Percentiles rank a stretch among this genome's conserved stretches.
Evolutionary conservation across 2,113 vertebrate species (phyloP).

Genomic region (Empidonax alnorum): DNA sequence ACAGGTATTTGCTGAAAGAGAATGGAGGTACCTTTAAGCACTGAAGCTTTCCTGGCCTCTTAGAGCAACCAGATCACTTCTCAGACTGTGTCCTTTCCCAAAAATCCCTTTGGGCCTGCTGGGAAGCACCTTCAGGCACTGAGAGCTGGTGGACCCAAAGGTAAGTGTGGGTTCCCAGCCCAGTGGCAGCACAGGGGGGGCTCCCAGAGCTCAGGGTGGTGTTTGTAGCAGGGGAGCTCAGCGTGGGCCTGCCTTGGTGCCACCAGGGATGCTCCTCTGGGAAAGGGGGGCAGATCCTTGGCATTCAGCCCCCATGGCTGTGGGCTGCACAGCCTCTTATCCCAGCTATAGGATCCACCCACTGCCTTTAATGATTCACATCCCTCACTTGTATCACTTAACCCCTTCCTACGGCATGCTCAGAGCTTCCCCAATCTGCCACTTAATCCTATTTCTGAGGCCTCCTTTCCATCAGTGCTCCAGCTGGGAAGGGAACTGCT

Average conservation of each 20-base stretch:
- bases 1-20: not conserved
- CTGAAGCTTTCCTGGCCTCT: not conserved
- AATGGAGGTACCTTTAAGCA: not conserved
- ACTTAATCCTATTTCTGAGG: not conserved
- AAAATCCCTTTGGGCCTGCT: not conserved
- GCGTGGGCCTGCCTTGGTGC: accelerated
- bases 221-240: not conserved
- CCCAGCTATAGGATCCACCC: slow-evolving; percentile 19
- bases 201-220: accelerated
- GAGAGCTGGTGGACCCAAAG: not conserved
- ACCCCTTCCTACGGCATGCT: not conserved
- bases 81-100: not conserved
- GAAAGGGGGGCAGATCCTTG: not conserved
- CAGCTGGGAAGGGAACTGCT: not conserved
- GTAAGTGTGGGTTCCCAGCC: not conserved
- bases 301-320: not conserved
- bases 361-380: slow-evolving; percentile 18
- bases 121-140: not conserved
- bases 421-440: not conserved
- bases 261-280: not conserved
- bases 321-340: not conserved
- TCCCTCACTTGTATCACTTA: not conserved
- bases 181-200: not conserved
- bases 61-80: not conserved
- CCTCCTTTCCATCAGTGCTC: not conserved